Evolutionary conservation across 2,888 invertebrate species (phyloP).

Genomic region (Pterobdella sp.): DNA sequence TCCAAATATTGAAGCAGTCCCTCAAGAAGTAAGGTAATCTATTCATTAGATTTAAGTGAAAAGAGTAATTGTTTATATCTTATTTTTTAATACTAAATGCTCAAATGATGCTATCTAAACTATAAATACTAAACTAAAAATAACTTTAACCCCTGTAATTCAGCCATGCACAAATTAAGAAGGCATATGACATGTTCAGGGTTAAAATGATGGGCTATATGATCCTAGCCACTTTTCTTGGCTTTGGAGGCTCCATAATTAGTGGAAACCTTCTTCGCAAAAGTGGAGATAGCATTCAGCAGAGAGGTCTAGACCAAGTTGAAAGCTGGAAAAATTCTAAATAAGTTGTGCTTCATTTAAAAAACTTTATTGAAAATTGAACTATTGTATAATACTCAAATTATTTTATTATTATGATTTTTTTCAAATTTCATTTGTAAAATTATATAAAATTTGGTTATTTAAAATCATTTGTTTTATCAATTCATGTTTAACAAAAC

Average conservation of each 20-base stretch:
- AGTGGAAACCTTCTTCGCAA: background rate
- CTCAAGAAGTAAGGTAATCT: conserved; percentile 7
- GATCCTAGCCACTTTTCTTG: background rate
- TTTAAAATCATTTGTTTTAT: too few relatives aligned
- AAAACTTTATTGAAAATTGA: too few relatives aligned
- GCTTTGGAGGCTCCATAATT: background rate
- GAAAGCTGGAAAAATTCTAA: background rate
- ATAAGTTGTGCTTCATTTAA: too few relatives aligned
- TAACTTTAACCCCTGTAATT: background rate
- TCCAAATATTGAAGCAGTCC: conserved; percentile 14
- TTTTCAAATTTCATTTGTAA: too few relatives aligned
- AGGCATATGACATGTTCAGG: conserved; percentile 3
- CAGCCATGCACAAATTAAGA: conserved; percentile 12
- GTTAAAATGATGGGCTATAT: background rate
- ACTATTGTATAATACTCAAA: too few relatives aligned
- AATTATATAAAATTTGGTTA: too few relatives aligned
- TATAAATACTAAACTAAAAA: background rate
- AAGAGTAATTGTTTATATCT: background rate
- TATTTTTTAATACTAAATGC: too few relatives aligned
- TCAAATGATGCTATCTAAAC: too few relatives aligned
- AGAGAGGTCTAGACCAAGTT: conserved; percentile 10
- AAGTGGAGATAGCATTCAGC: background rate
- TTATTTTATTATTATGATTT: too few relatives aligned
- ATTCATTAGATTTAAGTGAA: background rate
- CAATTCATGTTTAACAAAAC: too few relatives aligned